Conservation (phyloP, 2,888 invertebrate species). For the Temnothorax unifasciatus region DNA sequence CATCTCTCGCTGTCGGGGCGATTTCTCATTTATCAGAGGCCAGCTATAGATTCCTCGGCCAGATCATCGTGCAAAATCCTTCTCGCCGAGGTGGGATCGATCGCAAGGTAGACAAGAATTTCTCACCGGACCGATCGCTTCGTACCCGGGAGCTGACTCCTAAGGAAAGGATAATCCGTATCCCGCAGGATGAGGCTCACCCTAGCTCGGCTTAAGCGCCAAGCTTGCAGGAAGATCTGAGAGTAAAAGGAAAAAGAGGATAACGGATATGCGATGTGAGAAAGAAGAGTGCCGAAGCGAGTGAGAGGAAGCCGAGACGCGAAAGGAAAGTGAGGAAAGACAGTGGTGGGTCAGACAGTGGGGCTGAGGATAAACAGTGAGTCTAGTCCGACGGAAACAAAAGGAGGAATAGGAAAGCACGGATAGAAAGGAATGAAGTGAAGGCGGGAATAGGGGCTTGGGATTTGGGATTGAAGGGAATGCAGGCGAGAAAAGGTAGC, state of each 20-base stretch:
- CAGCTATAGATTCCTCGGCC: constrained; percentile 29
- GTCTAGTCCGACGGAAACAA: constrained; percentile 24
- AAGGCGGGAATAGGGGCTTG: not conserved
- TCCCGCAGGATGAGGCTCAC: constrained; percentile 53
- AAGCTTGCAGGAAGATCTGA: constrained; percentile 29
- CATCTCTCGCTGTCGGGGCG: constrained; percentile 18
- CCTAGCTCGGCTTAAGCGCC: constrained; percentile 10
- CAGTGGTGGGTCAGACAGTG: not conserved
- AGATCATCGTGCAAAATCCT: constrained; percentile 54
- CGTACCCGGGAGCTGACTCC: constrained; percentile 31
- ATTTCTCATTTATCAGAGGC: constrained; percentile 54
- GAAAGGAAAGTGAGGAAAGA: constrained; percentile 20
- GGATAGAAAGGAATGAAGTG: constrained; percentile 23
- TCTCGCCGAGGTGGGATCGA: constrained; percentile 30
- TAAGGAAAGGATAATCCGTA: constrained; percentile 63
- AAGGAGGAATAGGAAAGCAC: not conserved
- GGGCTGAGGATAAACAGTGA: constrained; percentile 24
- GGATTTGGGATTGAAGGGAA: constrained; percentile 6
- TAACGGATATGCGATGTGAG: not conserved
- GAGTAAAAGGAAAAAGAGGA: not conserved
- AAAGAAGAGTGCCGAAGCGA: not conserved
- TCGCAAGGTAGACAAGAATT: constrained; percentile 48
- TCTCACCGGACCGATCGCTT: constrained; percentile 39
- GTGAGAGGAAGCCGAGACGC: not conserved
- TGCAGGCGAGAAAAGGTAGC: constrained; percentile 37